These are phyloP conservation scores for Crenichthys baileyi DNA, from an alignment of 2,797 vertebrate species.

Conservation along the genomic window DNA sequence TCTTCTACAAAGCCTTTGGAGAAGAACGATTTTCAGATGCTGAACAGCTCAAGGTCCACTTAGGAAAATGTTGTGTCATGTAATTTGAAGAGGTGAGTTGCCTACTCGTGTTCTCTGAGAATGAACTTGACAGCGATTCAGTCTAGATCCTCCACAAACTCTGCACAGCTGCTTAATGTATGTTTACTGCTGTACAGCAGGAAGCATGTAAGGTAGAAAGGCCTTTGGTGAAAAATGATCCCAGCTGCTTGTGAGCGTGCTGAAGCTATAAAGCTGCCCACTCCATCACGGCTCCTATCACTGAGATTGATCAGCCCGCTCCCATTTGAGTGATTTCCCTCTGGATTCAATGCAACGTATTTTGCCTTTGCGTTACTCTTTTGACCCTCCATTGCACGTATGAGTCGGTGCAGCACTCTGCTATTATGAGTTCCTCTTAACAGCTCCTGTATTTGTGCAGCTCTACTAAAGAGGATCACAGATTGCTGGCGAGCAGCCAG, in stretches of 20 bases:
- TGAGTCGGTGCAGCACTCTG: constrained; percentile 67
- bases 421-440: constrained; percentile 69
- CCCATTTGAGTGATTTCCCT: constrained; percentile 79
- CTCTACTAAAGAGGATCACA: constrained; percentile 67
- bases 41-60: constrained; percentile 43
- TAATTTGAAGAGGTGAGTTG: constrained; percentile 49
- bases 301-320: constrained; percentile 71
- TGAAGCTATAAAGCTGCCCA: constrained; percentile 70
- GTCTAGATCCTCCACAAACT: constrained; percentile 45
- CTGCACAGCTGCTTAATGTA: constrained; percentile 42
- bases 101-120: constrained; percentile 33
- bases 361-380: constrained; percentile 60
- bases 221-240: constrained; percentile 62
- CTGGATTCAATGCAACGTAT: constrained; percentile 70
- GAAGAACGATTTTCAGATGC: constrained; percentile 22
- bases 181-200: constrained; percentile 49
- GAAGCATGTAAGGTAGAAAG: constrained; percentile 46
- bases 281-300: constrained; percentile 68
- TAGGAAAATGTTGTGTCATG: constrained; percentile 50
- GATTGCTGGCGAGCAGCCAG: constrained; percentile 65
- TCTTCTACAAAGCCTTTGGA: constrained; percentile 27
- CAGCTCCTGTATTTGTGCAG: constrained; percentile 60
- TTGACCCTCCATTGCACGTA: constrained; percentile 51
- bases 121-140: constrained; percentile 14
- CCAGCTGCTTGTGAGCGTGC: constrained; percentile 43